phyloP scores from a whole-genome alignment of 2,797 vertebrate genomes.

The Adelosebastes latens region DNA sequence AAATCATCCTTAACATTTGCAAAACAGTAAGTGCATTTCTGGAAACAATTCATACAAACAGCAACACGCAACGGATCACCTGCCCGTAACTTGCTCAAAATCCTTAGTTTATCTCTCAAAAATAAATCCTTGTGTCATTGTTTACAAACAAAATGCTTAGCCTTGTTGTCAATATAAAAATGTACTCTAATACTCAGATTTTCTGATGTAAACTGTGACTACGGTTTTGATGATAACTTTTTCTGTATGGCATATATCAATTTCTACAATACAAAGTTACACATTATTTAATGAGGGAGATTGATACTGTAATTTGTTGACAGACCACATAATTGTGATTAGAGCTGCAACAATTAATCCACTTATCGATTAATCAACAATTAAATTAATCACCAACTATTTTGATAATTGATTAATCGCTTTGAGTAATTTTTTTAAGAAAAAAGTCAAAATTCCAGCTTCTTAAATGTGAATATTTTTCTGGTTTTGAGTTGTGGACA shows the following conservation, averaged over 20 bases:
- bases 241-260: background rate
- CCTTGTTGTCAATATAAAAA: background rate
- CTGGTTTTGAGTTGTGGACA: too few relatives aligned
- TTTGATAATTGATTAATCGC: too few relatives aligned
- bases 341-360: too few relatives aligned
- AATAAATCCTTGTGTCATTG: background rate
- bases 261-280: background rate
- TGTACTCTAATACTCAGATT: too few relatives aligned
- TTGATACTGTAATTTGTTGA: background rate
- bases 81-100: background rate
- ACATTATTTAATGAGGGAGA: background rate
- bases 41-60: background rate
- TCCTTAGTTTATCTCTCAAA: background rate
- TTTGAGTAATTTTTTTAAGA: too few relatives aligned
- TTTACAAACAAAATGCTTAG: background rate
- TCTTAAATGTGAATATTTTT: too few relatives aligned
- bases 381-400: too few relatives aligned
- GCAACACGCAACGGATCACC: background rate
- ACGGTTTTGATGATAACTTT: background rate
- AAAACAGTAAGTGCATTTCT: background rate
- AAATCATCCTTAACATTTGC: background rate
- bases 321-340: background rate
- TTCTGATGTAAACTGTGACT: background rate
- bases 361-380: too few relatives aligned
- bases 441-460: too few relatives aligned